Evolutionary conservation across 2,888 invertebrate genomes (phyloP).

Genomic region (Amphipoea oculea): DNA sequence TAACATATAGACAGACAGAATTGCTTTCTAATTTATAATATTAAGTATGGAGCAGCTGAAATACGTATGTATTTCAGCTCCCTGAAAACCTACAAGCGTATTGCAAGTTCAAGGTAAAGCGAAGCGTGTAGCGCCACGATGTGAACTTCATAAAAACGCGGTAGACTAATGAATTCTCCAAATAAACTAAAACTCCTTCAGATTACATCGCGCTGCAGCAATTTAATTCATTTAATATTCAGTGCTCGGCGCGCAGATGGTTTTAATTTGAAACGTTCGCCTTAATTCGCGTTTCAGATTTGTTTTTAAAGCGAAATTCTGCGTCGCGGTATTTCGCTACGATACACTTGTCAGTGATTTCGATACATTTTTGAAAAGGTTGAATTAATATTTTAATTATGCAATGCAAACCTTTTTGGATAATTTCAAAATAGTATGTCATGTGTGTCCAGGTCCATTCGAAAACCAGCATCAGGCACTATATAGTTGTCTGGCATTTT

Average conservation of each 20-base stretch:
- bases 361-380: neutral
- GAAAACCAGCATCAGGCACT: too few species aligned
- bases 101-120: slow-evolving; percentile 33
- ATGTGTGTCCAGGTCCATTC: too few species aligned
- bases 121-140: neutral
- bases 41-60: neutral
- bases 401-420: too few species aligned
- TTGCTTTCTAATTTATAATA: too few species aligned
- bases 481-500: too few species aligned
- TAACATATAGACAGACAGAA: too few species aligned
- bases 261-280: slow-evolving; percentile 15
- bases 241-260: neutral
- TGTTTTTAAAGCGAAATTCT: neutral
- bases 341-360: neutral
- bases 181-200: slow-evolving; percentile 15
- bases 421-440: neutral
- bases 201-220: slow-evolving; percentile 11
- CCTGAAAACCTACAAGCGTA: slow-evolving; percentile 39
- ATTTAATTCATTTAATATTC: slow-evolving; percentile 1
- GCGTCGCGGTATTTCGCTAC: neutral
- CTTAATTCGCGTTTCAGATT: neutral
- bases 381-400: neutral
- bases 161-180: neutral
- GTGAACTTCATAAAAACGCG: slow-evolving; percentile 18
- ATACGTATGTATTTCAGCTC: slow-evolving; percentile 13